These are phyloP conservation scores for Hofmannophila pseudospretella DNA, from an alignment of 2,888 invertebrate genomes.

Conservation along the genomic window DNA sequence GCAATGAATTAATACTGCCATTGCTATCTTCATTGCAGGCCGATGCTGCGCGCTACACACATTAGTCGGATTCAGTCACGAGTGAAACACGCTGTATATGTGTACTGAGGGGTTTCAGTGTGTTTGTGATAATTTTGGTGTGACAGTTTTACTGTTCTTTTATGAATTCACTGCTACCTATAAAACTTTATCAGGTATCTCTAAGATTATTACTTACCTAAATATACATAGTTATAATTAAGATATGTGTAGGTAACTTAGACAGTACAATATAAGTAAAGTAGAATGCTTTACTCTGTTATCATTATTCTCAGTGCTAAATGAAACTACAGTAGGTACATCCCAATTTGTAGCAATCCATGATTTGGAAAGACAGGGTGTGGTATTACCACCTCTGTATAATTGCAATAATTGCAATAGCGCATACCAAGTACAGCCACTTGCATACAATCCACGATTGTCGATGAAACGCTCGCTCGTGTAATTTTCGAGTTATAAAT, in stretches of 20 bases:
- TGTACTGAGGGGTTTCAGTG: conserved; percentile 11
- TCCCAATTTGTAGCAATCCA: too few species aligned
- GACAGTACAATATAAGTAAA: too few species aligned
- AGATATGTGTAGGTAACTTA: too few species aligned
- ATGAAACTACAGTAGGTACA: too few species aligned
- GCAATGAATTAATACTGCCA: conserved; percentile 69
- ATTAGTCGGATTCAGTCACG: conserved; percentile 57
- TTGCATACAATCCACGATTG: conserved; percentile 50
- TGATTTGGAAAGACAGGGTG: too few species aligned
- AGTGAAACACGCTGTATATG: conserved; percentile 25
- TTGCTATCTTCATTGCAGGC: conserved; percentile 64
- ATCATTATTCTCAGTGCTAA: too few species aligned
- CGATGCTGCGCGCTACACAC: conserved; percentile 50
- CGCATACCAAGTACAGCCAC: conserved; percentile 31
- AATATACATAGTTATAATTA: too few species aligned
- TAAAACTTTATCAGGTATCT: too few species aligned
- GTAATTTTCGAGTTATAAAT: conserved; percentile 60
- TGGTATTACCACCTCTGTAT: conserved; percentile 34
- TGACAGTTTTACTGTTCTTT: conserved; percentile 6
- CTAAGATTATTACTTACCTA: too few species aligned
- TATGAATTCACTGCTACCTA: too few species aligned
- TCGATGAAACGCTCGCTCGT: conserved; percentile 46
- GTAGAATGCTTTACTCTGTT: too few species aligned
- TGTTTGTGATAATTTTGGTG: conserved; percentile 8
- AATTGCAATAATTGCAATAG: conserved; percentile 23